Conservation (phyloP, 2,888 invertebrate genomes). For the Melanargia galathea region DNA sequence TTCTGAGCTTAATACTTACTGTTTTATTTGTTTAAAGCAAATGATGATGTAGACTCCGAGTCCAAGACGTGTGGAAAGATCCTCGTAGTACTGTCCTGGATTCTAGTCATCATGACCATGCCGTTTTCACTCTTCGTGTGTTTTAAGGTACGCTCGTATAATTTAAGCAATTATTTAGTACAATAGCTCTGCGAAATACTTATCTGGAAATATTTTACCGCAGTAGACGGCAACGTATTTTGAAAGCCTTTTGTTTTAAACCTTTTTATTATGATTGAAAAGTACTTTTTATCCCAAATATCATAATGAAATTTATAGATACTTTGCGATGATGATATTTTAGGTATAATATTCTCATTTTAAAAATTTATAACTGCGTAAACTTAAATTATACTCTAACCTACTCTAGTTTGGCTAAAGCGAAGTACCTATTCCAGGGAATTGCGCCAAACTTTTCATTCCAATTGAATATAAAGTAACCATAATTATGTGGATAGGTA, state of each 20-base stretch:
- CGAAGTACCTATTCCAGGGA: background rate
- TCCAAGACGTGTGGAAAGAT: conserved; percentile 91
- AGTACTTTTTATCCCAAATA: background rate
- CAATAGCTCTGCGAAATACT: conserved; percentile 12
- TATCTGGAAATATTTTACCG: conserved; percentile 4
- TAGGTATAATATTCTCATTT: background rate
- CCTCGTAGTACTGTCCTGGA: conserved; percentile 90
- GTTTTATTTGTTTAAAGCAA: conserved; percentile 55
- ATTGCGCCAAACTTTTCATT: background rate
- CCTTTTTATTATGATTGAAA: background rate
- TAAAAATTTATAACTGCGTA: background rate
- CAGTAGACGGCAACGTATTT: background rate
- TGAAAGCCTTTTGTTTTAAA: background rate
- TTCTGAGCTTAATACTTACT: background rate
- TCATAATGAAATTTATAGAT: background rate
- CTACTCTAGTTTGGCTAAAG: background rate
- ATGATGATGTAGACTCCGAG: conserved; percentile 83
- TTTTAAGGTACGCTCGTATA: conserved; percentile 89
- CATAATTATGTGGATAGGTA: background rate
- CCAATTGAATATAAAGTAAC: background rate
- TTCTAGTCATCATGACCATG: conserved; percentile 91
- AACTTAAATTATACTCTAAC: background rate
- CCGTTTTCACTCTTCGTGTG: conserved; percentile 96
- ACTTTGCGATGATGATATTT: conserved; percentile 2
- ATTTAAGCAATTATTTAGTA: background rate